phyloP scores from a whole-genome alignment of 2,888 invertebrate species.

The Ectemnius cavifrons region DNA sequence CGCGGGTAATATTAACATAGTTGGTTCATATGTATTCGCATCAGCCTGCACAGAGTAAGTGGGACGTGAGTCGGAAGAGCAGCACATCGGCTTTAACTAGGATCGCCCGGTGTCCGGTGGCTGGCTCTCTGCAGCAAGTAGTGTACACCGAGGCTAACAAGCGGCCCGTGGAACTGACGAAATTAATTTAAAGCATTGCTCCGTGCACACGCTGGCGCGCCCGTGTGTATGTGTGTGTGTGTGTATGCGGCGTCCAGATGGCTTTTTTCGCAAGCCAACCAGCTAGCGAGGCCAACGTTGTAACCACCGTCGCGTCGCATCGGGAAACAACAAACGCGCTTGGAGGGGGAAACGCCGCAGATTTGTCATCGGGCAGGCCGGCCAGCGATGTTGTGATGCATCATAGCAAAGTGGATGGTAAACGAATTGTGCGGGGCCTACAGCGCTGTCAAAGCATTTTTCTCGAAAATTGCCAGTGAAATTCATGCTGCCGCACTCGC shows the following conservation, averaged over 20 bases:
- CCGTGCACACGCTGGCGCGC: background rate
- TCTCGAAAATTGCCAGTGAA: conserved; percentile 53
- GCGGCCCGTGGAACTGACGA: conserved; percentile 14
- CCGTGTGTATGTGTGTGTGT: background rate
- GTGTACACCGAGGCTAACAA: conserved; percentile 2
- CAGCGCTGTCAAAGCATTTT: conserved; percentile 55
- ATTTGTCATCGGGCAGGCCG: conserved; percentile 48
- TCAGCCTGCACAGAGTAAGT: background rate
- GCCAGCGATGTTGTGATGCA: conserved; percentile 48
- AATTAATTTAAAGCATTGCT: conserved; percentile 31
- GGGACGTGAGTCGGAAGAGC: background rate
- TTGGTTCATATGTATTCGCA: background rate
- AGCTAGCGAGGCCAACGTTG: no score
- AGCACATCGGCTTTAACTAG: no score
- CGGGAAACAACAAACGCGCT: conserved; percentile 45
- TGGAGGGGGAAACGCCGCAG: conserved; percentile 35
- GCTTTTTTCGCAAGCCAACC: no score
- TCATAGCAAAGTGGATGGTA: conserved; percentile 53
- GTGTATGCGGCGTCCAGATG: background rate
- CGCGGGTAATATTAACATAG: no score
- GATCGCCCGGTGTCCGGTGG: no score
- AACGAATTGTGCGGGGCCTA: conserved; percentile 50
- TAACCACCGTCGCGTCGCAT: conserved; percentile 26
- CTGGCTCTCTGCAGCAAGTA: background rate
- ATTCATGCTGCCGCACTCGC: conserved; percentile 24